phyloP scores from a whole-genome alignment of 2,797 vertebrate genomes.

The Muraenolepis orangiensis region DNA sequence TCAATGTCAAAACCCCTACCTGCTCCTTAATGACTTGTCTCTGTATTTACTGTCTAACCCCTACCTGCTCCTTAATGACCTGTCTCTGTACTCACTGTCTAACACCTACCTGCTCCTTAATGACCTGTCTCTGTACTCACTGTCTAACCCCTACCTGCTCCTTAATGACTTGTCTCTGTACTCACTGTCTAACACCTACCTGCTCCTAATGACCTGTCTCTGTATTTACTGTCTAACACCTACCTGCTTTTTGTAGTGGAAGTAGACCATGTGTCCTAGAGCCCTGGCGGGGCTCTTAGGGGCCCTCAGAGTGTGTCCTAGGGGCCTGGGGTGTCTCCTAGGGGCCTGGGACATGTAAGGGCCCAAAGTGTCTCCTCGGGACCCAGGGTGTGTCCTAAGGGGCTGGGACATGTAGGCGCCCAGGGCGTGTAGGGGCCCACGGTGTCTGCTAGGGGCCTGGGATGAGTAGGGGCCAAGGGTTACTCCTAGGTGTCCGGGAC shows the following conservation, averaged over 20 bases:
- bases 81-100: neutral
- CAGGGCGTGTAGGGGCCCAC: no score
- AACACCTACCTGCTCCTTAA: neutral
- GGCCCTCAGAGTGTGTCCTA: neutral
- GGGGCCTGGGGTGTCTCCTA: neutral
- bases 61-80: neutral
- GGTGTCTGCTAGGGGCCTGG: no score
- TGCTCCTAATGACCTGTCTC: no score
- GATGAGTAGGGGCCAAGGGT: no score
- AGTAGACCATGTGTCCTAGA: neutral
- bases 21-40: neutral
- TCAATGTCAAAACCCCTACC: neutral
- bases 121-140: neutral
- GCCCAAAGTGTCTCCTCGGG: no score
- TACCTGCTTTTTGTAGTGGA: neutral
- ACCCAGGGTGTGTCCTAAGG: no score
- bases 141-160: neutral
- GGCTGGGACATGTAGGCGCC: no score
- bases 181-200: neutral
- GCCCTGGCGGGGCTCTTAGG: no score
- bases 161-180: neutral
- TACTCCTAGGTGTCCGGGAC: no score
- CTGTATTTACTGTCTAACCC: neutral
- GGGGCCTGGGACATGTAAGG: no score
- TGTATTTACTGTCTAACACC: no score